Evolutionary conservation across 2,888 invertebrate species (phyloP), one percentile per base, ranked within the genome.

Genomic region (Monochamus alternatus): DNA sequence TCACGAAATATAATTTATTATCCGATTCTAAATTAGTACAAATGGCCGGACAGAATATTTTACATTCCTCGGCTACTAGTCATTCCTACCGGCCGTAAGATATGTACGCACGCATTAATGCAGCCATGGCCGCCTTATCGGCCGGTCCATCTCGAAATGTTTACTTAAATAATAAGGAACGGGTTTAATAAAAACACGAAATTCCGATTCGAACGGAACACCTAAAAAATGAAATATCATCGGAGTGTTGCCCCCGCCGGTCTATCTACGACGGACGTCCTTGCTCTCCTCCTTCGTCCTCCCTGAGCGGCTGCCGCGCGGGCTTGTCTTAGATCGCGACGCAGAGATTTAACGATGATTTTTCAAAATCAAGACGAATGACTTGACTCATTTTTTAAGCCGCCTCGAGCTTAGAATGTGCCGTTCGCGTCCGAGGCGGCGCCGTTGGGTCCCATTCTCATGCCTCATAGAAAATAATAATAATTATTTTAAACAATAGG

Each of bases 401-500:
- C 78, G 78, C 80, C 75, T 75, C 69, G 75, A 78, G 79, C 69
- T 86, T 83, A 87, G 87, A 76, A 73, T 71, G 80, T 75, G 69
- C 55, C 38, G 60, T 14, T 43, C 66, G 43, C 14, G 14, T 63
- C 38, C 59, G 32, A 66, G 52, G 12, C 58, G 14, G 73, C 63
- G 60, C 14, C 32, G 32, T 51, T 59, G 67, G 68, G 66, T 83
- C 85, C 86, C 86, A 85, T 82, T 86, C 86, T 85, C 47, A 77
- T 77, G 72, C 74, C 78, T 80, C 77, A 77, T 79, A 80, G 77
- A 81, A 84, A 84, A 84, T 84, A 87, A 87, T 87, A 87, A 88
- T 88, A 88, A 88, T 89, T 89, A 88, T 88, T 88, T 88, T 88
- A 89, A 88, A 89, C 89, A 89, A 89, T 89, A 87, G 87, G 85